Conservation (phyloP, 2,888 invertebrate species). For the Chaetogeoica ovagalla region DNA sequence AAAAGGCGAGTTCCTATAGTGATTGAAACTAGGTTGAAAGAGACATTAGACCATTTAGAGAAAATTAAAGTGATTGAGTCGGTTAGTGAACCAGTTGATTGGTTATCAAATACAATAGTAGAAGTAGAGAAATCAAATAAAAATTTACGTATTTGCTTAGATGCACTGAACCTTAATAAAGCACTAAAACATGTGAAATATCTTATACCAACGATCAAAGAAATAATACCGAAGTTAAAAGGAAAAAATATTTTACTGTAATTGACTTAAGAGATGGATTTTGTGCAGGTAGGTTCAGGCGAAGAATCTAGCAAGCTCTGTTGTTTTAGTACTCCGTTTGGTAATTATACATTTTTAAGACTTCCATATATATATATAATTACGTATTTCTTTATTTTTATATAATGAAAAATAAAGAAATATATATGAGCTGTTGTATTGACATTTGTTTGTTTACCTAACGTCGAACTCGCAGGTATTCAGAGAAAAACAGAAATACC, state of each 20-base stretch:
- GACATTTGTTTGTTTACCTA: no score
- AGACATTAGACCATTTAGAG: neutral
- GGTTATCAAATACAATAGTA: neutral
- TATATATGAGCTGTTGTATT: no score
- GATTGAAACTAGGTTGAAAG: neutral
- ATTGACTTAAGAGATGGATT: no score
- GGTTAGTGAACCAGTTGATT: slow-evolving; percentile 8
- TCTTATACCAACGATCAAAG: slow-evolving; percentile 56
- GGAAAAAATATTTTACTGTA: no score
- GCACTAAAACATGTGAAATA: slow-evolving; percentile 55
- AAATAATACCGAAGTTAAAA: no score
- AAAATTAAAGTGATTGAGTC: slow-evolving; percentile 9
- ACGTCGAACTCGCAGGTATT: no score
- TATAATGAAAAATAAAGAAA: no score
- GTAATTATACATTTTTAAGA: slow-evolving; percentile 17
- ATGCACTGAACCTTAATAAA: slow-evolving; percentile 57
- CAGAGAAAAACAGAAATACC: no score
- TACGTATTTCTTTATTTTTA: no score
- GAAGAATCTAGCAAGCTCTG: slow-evolving; percentile 23
- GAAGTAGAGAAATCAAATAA: slow-evolving; percentile 16
- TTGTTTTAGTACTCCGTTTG: slow-evolving; percentile 27
- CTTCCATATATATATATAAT: no score
- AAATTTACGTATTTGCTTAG: slow-evolving; percentile 56
- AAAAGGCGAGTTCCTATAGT: neutral
- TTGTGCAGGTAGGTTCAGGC: slow-evolving; percentile 12